Evolutionary conservation across 2,888 invertebrate genomes (phyloP), one percentile per base, ranked within the genome.

Genomic region (Phalera bucephala): DNA sequence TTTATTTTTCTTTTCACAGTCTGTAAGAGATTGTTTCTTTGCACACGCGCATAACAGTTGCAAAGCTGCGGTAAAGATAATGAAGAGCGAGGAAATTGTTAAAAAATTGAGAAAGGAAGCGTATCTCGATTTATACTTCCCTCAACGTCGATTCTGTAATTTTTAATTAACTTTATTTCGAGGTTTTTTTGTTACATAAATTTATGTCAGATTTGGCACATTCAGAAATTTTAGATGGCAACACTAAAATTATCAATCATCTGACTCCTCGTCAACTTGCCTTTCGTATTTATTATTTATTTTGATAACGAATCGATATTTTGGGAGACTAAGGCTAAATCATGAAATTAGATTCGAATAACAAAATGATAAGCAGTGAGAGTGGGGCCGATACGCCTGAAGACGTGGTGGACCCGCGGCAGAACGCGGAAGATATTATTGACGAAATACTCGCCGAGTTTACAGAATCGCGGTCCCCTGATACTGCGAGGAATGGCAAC

Each of bases 271-370:
- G 45, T 52, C 40, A 42, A 52, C 40, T 57, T 19, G 19, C 3
- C 43, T 53, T 48, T 52, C 39, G 38, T 58, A 68, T 69, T 74
- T 72, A 64, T 72, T 80, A 81, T 81, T 82, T 81, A 80, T 80
- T 83, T 82, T 78, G 71, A 51, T 68, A 60, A 45, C 56, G 48
- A 74, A 75, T 78, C 72, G 61, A 79, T 78, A 72, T 59, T 66
- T 52, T 52, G 45, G 42, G 42, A 54, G 38, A 46, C 36, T 48
- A 37, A 28, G 21, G 33, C 44, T 40, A 30, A 69, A 79, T 50
- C 58, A 90, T 90, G 90, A 90, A 89, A 77, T 64, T 90, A 40
- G 90, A 90, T 48, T 87, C 90, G 8, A 90, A 90, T 67, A 86
- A 90, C 59, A 89, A 90, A 60, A 76, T 86, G 78, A 83, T 87